Evolutionary conservation across 2,797 vertebrate species (phyloP).

Genomic region (Leptoclinus maculatus): DNA sequence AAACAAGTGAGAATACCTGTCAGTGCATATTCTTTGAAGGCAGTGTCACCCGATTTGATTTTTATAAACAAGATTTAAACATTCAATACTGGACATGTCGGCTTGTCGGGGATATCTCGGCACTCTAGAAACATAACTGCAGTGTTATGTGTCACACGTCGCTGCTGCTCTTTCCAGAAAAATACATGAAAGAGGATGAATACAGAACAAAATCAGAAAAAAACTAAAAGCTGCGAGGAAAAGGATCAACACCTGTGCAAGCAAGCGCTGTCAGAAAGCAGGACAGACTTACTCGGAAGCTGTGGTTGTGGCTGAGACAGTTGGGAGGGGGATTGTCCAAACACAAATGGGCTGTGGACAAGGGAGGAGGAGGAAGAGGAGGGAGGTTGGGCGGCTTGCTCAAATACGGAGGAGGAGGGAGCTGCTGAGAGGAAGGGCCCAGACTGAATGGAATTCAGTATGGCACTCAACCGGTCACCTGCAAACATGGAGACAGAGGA

Average conservation of each 20-base stretch:
- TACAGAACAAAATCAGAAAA: conserved; percentile 65
- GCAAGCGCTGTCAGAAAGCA: conserved; percentile 91
- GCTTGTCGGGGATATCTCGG: conserved; percentile 65
- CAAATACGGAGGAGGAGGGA: conserved; percentile 93
- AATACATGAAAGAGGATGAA: conserved; percentile 31
- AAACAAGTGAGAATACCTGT: conserved; percentile 27
- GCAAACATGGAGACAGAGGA: conserved; percentile 97
- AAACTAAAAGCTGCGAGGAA: conserved; percentile 78
- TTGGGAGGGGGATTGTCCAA: conserved; percentile 99
- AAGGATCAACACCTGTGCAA: conserved; percentile 87
- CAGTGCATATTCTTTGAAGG: conserved; percentile 14
- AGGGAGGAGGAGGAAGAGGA: conserved; percentile 98
- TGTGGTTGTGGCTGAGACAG: conserved; percentile 98
- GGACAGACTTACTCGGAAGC: conserved; percentile 99
- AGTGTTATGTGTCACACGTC: conserved; percentile 56
- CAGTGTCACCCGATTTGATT: conserved; percentile 11
- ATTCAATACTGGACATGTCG: conserved; percentile 45
- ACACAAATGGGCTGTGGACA: conserved; percentile 99
- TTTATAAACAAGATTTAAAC: conserved; percentile 61
- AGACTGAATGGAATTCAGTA: conserved; percentile 99
- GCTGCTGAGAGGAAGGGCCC: conserved; percentile 97
- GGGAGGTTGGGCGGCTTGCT: conserved; percentile 99
- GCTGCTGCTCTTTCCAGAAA: conserved; percentile 40
- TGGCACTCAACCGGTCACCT: conserved; percentile 99
- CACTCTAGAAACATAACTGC: conserved; percentile 42